Conservation (phyloP, 2,797 vertebrate genomes). For the Tolypeutes matacus region DNA sequence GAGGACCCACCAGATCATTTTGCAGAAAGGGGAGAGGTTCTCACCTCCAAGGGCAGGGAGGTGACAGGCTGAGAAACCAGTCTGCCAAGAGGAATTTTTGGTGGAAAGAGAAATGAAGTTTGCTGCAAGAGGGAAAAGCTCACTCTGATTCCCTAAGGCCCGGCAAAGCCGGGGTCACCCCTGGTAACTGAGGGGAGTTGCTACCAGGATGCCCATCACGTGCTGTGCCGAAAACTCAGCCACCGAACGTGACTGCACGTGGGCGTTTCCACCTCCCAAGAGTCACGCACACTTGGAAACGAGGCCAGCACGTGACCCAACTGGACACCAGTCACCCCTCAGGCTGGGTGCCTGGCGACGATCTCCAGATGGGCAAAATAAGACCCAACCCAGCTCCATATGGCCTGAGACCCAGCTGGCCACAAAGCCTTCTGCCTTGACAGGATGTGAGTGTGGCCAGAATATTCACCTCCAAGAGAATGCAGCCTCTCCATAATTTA, state of each 20-base stretch:
- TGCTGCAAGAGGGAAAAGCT: neutral
- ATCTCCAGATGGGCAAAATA: neutral
- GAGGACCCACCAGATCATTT: neutral
- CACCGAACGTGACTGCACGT: rapidly evolving
- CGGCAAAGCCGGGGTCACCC: neutral
- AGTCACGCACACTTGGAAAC: neutral
- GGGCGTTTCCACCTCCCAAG: rapidly evolving
- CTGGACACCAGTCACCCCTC: neutral
- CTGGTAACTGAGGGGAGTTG: neutral
- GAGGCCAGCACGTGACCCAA: neutral
- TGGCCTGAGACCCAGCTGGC: neutral
- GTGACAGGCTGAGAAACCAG: neutral
- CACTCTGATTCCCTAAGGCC: neutral
- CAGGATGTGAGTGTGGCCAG: neutral
- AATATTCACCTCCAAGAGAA: neutral
- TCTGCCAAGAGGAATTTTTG: neutral
- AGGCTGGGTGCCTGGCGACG: rapidly evolving
- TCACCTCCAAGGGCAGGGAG: neutral
- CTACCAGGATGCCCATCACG: rapidly evolving
- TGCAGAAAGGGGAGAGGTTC: neutral
- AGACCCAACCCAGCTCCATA: rapidly evolving
- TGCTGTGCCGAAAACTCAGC: neutral
- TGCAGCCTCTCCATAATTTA: neutral
- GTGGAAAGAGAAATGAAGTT: slow-evolving; percentile 21
- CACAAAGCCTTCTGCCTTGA: neutral